A percentile compares a stretch with the other conserved stretches of the same genome.
Evolutionary conservation across 2,888 invertebrate species (phyloP).

Genomic region (Chaetogeoica ovagalla): DNA sequence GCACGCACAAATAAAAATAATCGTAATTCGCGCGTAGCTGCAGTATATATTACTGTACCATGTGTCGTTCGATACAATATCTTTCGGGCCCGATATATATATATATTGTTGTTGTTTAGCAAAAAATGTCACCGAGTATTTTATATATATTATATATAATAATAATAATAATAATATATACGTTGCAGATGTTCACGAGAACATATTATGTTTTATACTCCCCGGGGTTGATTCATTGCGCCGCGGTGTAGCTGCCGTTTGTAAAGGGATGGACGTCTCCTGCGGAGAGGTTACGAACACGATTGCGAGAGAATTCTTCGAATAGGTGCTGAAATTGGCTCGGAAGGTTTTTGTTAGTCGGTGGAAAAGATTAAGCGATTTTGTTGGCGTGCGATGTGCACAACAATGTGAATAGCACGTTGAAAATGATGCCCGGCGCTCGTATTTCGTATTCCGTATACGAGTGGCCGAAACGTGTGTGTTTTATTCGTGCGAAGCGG

Average conservation of each 20-base stretch:
- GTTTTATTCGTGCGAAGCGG: too few species aligned
- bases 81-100: too few species aligned
- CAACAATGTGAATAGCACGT: neutral
- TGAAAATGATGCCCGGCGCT: too few species aligned
- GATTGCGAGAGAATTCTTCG: slow-evolving; percentile 41
- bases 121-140: neutral
- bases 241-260: neutral
- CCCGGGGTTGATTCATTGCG: slow-evolving; percentile 23
- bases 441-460: too few species aligned
- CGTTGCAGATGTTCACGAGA: slow-evolving; percentile 37
- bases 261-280: slow-evolving; percentile 27
- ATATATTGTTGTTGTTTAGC: neutral
- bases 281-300: slow-evolving; percentile 36
- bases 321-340: slow-evolving; percentile 49
- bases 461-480: too few species aligned
- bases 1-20: too few species aligned
- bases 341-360: slow-evolving; percentile 19
- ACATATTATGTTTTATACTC: neutral
- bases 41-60: too few species aligned
- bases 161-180: slow-evolving; percentile 5
- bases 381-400: neutral
- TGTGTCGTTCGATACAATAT: too few species aligned
- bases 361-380: slow-evolving; percentile 6
- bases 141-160: neutral
- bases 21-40: too few species aligned